Percentiles rank a stretch among this genome's conserved stretches.
These are phyloP conservation scores for Mimachlamys varia DNA, from an alignment of 2,888 invertebrate species.

Conservation along the genomic window DNA sequence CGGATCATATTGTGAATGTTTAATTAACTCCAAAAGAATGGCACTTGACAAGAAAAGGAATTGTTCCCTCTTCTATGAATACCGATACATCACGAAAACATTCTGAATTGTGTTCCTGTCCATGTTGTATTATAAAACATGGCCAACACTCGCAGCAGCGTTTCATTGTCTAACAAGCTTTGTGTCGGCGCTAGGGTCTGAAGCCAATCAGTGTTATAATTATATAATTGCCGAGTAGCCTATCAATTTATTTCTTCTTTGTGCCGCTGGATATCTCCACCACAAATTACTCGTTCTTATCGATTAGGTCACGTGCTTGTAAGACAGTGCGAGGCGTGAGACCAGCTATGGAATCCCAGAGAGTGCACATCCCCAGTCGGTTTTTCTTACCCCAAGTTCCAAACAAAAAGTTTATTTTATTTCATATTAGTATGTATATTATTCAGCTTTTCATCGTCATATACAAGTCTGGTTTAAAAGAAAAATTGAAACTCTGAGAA, in stretches of 20 bases:
- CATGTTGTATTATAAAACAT: not conserved
- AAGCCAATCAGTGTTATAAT: constrained; percentile 29
- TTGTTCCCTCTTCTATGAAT: not conserved
- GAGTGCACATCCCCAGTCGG: not conserved
- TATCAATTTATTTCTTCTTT: constrained; percentile 15
- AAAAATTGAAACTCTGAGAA: too few relatives aligned
- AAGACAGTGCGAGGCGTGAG: not conserved
- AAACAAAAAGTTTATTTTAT: too few relatives aligned
- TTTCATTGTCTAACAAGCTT: not conserved
- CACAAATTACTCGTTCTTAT: not conserved
- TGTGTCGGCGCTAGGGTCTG: not conserved
- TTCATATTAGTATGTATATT: too few relatives aligned
- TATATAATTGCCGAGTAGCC: not conserved
- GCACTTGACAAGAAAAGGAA: not conserved
- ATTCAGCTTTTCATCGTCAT: too few relatives aligned
- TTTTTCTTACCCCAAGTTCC: too few relatives aligned
- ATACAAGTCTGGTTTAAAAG: too few relatives aligned
- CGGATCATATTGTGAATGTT: not conserved
- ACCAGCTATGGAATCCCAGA: not conserved
- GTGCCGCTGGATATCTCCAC: constrained; percentile 23
- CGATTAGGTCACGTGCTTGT: not conserved
- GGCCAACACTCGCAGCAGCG: not conserved
- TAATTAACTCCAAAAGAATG: not conserved
- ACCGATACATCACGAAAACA: not conserved
- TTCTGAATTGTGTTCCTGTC: not conserved